Base-by-base conservation (phyloP, 2,113 vertebrate genomes). In the Anseranas semipalmata region DNA sequence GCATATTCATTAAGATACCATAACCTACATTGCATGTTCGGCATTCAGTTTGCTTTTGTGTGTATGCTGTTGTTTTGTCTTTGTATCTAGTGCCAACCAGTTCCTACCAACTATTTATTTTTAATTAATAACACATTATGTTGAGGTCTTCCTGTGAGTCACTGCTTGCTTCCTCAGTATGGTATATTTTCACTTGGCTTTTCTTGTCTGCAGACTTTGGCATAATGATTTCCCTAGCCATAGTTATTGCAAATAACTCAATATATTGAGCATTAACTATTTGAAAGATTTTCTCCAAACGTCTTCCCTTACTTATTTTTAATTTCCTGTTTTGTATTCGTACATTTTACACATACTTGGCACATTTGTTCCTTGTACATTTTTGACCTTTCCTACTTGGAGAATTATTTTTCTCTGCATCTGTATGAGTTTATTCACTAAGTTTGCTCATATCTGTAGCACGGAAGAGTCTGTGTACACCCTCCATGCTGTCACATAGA, bases 201-300 rank as follows among this genome's bases (percentile, higher is more conserved):
- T 93, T 94, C 45, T 62, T 79, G 62, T 70, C 63, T 90, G 32
- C n/a, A 85, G 70, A 67, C 28, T 67, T 78, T 75, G n/a, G 27
- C n/a, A 59, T 66, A 41, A 43, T 68, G 43, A 58, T 55, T 92
- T 94, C 45, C 35, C 55, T 37, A 66, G 30, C 21, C 39, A 53
- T 20, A 73, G 43, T 27, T 67, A 45, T 14, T 77, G 45, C 11
- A 76, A 88, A 90, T 62, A 3, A 88, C 15, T 73, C 53, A 41
- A 41, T 80, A 32, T 22, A 68, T 48, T 32, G 30, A 80, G 16
- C 33, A 43, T 52, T 85, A 67, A 41, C 12, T 27, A 52, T 58
- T 25, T 52, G 9, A 43, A 59, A 5, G 6, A 25, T 75, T 81
- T 72, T 60, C 9, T 35, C 9, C 13, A 45, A 27, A 78, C 60